Base-by-base conservation (phyloP, 2,113 vertebrate genomes). In the Columbina picui region DNA sequence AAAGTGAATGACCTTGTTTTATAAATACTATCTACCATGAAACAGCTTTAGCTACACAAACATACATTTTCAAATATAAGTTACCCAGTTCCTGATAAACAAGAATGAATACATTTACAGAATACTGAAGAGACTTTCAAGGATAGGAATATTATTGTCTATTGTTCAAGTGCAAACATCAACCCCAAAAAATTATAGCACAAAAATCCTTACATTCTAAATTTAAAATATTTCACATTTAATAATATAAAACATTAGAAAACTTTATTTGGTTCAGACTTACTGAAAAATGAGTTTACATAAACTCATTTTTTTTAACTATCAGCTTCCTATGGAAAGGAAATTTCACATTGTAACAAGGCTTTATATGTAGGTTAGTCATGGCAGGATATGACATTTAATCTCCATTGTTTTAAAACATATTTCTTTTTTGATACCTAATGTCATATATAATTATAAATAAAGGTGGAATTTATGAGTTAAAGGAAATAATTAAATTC, bases 21-120 rank as follows among this genome's bases (percentile, higher is more conserved):
- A 56, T 47, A 85, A 90, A 74, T 52, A 32, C 34, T 85, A 68
- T 47, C 63, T 80, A 69, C 50, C 45, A 69, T 17, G 36, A 82
- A 88, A 74, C 22, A 88, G 50, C 50, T 78, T 71, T 77, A 60
- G 69, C 55, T 78, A 77, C 52, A 75, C 75, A 81, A 49, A 87
- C 21, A 22, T 30, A 71, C 0, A 0, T 60, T 92, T 76, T 55
- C 55, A 74, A 68, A 93, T 64, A 52, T 69, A 87, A 81, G 64
- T 67, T 85, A 69, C 21, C 16, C 45, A 41, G 61, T 5, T 74
- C 17, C 79, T 60, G 45, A 47, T 60, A 60, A 65, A 94, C 12
- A n/a, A 69, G 50, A 43, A 74, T 26, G 25, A 82, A 67, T 23
- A 32, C 0, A 26, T 67, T 67, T 78, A 74, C 23, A 57, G 81